Evolutionary conservation across 2,797 vertebrate genomes (phyloP).

Genomic region (Micrastur ruficollis): DNA sequence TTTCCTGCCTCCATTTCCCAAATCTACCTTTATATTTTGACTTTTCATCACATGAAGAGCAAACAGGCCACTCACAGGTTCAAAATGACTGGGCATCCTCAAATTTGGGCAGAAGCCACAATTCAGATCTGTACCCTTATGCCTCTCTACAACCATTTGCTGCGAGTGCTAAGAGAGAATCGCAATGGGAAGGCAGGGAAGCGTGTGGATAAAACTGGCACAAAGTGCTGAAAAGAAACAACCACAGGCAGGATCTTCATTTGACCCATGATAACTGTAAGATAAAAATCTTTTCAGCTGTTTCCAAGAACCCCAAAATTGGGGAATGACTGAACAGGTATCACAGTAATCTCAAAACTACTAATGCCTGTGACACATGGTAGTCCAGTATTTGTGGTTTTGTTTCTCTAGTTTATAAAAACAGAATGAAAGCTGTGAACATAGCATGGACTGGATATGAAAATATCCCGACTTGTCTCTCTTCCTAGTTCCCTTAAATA

Average conservation of each 20-base stretch:
- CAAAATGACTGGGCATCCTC: neutral
- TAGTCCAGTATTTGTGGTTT: neutral
- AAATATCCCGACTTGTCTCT: neutral
- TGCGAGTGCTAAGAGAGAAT: neutral
- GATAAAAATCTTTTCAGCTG: neutral
- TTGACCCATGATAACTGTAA: neutral
- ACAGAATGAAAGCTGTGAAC: neutral
- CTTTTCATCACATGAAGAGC: accelerated
- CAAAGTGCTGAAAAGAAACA: accelerated
- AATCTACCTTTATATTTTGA: neutral
- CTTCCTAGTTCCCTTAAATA: neutral
- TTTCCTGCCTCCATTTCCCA: neutral
- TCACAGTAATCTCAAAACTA: neutral
- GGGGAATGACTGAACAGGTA: neutral
- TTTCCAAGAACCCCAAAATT: neutral
- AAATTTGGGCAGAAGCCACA: neutral
- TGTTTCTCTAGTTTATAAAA: neutral
- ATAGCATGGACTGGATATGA: neutral
- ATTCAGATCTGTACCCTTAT: neutral
- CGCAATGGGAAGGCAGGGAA: neutral
- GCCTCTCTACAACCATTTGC: accelerated
- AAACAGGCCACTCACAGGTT: neutral
- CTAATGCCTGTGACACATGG: neutral
- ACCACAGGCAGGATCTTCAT: neutral
- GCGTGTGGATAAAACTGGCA: neutral